Evolutionary conservation across 1,140 invertebrate genomes (phyloP), one percentile per base, ranked within the genome.

Genomic region (Tenebrio molitor): DNA sequence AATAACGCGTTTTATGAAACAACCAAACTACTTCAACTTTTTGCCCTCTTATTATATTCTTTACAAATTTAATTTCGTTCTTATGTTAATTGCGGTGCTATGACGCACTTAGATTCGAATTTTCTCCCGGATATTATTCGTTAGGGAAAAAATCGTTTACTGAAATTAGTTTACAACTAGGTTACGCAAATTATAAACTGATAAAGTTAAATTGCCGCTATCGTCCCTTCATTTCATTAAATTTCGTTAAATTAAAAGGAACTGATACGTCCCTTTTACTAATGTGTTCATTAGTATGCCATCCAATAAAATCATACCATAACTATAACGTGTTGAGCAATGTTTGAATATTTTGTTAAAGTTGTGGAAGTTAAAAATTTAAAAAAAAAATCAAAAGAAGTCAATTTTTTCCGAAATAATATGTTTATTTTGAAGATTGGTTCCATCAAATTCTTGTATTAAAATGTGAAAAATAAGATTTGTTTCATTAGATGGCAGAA

Each of bases 21-120:
- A 58, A 29, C 14, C 50, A 16, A 50, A 29, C 50, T 58, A 58
- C 50, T 58, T 29, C 50, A 58, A 58, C 50, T 58, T 58, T 58
- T 58, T 58, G 44, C 44, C 50, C 15, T 46, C 50, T 58, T 29
- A 58, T 58, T 58, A 29, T 25, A 58, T 23, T 29, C 50, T 58
- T 58, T 33, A 29, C 21, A 58, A 58, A 58, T 58, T 58, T 58
- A 58, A 58, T 58, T 58, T 58, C 50, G 50, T 58, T 58, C 50
- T 58, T 58, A 58, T 58, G 50, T 58, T 58, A 58, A 58, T 58
- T 58, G 50, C 5, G 50, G 16, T 21, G 8, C 50, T 21, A 58
- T 58, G 50, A 58, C 50, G 50, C 50, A 58, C 50, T 58, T 29
- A 29, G 15, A 58, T 58, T 25, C 50, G 23, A 21, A 25, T 58